These are phyloP conservation scores for Aphelenchoides fujianensis DNA, from an alignment of 1,140 invertebrate genomes.

Conservation along the genomic window DNA sequence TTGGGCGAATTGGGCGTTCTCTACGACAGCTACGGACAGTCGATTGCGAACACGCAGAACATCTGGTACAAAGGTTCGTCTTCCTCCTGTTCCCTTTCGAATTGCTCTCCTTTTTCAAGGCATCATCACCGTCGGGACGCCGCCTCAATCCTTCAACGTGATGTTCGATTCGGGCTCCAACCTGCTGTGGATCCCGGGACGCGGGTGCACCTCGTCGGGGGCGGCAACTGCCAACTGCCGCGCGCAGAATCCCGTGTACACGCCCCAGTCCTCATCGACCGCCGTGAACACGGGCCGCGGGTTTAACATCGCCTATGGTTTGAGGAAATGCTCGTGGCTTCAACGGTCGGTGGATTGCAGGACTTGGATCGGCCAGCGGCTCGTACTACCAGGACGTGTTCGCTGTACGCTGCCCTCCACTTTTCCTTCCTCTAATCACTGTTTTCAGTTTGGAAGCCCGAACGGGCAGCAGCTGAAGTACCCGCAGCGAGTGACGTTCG, in stretches of 20 bases:
- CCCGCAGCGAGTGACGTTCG: neutral
- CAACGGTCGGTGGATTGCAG: no score
- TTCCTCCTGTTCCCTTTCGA: no score
- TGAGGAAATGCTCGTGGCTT: no score
- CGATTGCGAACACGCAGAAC: constrained; percentile 6
- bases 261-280: neutral
- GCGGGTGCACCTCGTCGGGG: neutral
- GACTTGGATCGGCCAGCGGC: neutral
- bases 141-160: neutral
- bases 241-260: neutral
- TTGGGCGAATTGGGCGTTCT: neutral
- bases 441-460: constrained; percentile 9
- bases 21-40: neutral
- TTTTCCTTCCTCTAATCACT: neutral
- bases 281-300: neutral
- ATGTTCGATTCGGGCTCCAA: neutral
- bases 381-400: constrained; percentile 3
- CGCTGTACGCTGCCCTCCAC: neutral
- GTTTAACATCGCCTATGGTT: neutral
- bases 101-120: no score
- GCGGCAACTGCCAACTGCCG: neutral
- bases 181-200: neutral
- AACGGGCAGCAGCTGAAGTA: neutral
- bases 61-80: constrained; percentile 10
- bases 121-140: constrained; percentile 6